phyloP scores from a whole-genome alignment of 2,797 vertebrate genomes.

The Eutrigla gurnardus region DNA sequence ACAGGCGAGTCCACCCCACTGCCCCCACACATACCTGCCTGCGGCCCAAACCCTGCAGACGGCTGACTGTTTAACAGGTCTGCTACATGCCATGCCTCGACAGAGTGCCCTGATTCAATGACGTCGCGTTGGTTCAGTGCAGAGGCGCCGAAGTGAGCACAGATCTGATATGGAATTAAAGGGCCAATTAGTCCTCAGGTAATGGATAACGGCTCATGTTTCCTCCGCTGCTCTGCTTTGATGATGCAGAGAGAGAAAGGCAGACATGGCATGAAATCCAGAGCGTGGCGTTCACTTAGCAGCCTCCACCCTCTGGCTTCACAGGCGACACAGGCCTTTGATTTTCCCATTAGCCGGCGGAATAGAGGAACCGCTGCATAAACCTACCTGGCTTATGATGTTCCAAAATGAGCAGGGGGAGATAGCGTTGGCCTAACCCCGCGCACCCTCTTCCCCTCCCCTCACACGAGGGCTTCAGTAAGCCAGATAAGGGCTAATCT shows the following conservation, averaged over 20 bases:
- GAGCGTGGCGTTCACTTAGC: slow-evolving; percentile 40
- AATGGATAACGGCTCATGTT: slow-evolving; percentile 41
- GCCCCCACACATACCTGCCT: neutral
- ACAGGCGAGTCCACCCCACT: neutral
- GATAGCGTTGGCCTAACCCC: slow-evolving; percentile 34
- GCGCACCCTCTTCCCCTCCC: neutral
- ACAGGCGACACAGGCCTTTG: slow-evolving; percentile 58
- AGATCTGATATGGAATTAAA: slow-evolving; percentile 65
- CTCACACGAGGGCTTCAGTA: slow-evolving; percentile 46
- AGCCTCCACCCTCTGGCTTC: slow-evolving; percentile 50
- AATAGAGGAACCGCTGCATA: slow-evolving; percentile 47
- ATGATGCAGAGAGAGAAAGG: slow-evolving; percentile 45
- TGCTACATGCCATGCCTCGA: slow-evolving; percentile 6
- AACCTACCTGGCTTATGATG: slow-evolving; percentile 64
- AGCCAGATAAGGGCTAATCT: slow-evolving; percentile 67
- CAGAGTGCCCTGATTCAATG: slow-evolving; percentile 30
- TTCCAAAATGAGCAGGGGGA: slow-evolving; percentile 56
- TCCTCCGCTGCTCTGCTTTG: slow-evolving; percentile 50
- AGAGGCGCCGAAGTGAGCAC: slow-evolving; percentile 36
- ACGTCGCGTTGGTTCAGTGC: slow-evolving; percentile 6
- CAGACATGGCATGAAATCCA: slow-evolving; percentile 44
- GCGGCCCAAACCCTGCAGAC: neutral
- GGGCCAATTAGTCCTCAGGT: slow-evolving; percentile 67
- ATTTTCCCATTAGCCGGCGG: slow-evolving; percentile 66
- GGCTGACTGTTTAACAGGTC: slow-evolving; percentile 22